phyloP scores from a whole-genome alignment of 2,113 vertebrate species.

The Phaethon lepturus region DNA sequence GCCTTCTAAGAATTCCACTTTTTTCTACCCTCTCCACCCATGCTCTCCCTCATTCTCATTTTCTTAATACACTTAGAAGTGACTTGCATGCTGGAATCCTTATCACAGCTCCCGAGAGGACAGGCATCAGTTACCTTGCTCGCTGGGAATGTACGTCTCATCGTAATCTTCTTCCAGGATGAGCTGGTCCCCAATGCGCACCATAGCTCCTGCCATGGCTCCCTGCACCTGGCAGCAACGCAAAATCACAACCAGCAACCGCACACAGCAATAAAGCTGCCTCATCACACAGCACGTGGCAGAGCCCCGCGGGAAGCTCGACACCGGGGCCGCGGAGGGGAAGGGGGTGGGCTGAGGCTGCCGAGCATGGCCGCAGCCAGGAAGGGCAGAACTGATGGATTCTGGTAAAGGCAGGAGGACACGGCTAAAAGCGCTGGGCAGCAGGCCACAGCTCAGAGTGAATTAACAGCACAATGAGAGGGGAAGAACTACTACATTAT shows the following conservation, averaged over 20 bases:
- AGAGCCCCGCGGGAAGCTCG: background rate
- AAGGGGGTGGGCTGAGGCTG: background rate
- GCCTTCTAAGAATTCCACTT: rapidly evolving
- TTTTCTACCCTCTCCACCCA: background rate
- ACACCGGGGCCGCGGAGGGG: background rate
- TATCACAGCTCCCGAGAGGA: rapidly evolving
- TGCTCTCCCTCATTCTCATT: rapidly evolving
- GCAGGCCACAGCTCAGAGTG: background rate
- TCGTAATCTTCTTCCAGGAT: conserved; percentile 90
- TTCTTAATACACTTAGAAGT: rapidly evolving
- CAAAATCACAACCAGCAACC: rapidly evolving
- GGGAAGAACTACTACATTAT: too few relatives aligned
- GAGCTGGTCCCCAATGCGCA: conserved; percentile 87
- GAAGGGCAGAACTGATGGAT: background rate
- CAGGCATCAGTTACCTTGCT: conserved; percentile 55
- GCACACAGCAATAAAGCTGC: background rate
- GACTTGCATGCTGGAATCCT: rapidly evolving
- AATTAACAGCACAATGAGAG: background rate
- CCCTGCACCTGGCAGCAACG: background rate
- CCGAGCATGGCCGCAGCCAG: rapidly evolving
- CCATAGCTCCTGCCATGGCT: conserved; percentile 76
- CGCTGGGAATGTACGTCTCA: conserved; percentile 83
- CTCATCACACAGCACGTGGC: rapidly evolving
- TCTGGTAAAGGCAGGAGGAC: background rate
- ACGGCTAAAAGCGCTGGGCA: background rate